Evolutionary conservation across 2,888 invertebrate species (phyloP).

Genomic region (Serrognathus titanus): DNA sequence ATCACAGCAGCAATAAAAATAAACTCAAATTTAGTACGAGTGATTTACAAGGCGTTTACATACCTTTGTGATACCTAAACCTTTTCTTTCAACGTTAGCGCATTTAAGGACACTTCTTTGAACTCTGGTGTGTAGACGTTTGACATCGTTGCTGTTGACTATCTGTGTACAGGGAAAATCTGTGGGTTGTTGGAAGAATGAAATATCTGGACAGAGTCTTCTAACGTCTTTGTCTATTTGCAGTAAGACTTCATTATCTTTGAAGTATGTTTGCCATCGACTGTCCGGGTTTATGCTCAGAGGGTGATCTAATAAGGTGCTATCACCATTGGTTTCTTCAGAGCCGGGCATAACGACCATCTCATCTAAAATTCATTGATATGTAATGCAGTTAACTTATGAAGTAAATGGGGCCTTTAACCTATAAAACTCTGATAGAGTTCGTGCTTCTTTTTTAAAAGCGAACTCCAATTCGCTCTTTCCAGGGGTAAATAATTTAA

Average conservation of each 20-base stretch:
- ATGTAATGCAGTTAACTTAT: not conserved
- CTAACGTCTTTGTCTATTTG: slow-evolving; percentile 98
- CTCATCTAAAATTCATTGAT: slow-evolving; percentile 60
- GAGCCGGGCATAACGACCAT: slow-evolving; percentile 81
- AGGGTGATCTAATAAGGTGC: slow-evolving; percentile 76
- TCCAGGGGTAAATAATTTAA: slow-evolving; percentile 79
- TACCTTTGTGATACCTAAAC: slow-evolving; percentile 88
- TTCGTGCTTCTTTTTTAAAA: slow-evolving; percentile 70
- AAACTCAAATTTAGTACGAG: not conserved
- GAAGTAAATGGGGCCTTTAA: slow-evolving; percentile 38
- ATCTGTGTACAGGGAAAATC: slow-evolving; percentile 82
- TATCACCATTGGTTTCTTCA: slow-evolving; percentile 57
- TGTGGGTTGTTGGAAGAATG: slow-evolving; percentile 94
- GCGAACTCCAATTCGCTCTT: slow-evolving; percentile 64
- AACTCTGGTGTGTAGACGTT: slow-evolving; percentile 84
- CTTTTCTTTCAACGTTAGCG: slow-evolving; percentile 83
- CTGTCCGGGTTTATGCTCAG: slow-evolving; percentile 93
- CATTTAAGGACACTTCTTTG: slow-evolving; percentile 81
- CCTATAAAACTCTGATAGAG: slow-evolving; percentile 80
- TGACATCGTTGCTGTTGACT: slow-evolving; percentile 75
- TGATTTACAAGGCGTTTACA: slow-evolving; percentile 25
- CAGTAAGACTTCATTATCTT: slow-evolving; percentile 93
- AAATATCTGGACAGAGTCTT: slow-evolving; percentile 91
- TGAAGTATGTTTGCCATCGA: slow-evolving; percentile 93
- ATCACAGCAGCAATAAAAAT: slow-evolving; percentile 22